A percentile compares a stretch with the other conserved stretches of the same genome.
Evolutionary conservation across 1,140 invertebrate species (phyloP).

Genomic region (Drosophila bipectinata): DNA sequence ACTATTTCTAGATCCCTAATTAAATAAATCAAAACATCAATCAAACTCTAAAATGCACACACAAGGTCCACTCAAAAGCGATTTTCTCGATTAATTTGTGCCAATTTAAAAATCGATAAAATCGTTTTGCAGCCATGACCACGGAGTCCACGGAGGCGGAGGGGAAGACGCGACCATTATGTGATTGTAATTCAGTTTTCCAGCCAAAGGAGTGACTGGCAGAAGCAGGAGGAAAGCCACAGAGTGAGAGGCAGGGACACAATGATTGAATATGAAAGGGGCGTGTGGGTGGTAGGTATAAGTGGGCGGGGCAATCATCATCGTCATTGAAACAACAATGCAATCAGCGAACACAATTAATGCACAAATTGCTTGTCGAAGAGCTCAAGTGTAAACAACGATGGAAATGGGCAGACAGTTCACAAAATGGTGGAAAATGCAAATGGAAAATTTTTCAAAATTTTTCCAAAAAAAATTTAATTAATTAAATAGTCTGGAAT

Average conservation of each 20-base stretch:
- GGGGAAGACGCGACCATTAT: slow-evolving; percentile 9
- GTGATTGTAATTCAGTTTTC: slow-evolving; percentile 22
- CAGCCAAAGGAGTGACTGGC: not conserved
- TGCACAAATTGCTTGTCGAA: slow-evolving; percentile 69
- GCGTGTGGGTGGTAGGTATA: not conserved
- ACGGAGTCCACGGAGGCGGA: not conserved
- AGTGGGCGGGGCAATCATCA: slow-evolving; percentile 22
- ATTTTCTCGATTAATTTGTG: slow-evolving; percentile 51
- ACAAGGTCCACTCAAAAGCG: not conserved
- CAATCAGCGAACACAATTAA: slow-evolving; percentile 73
- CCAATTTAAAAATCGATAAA: slow-evolving; percentile 73
- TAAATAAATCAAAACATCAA: not conserved
- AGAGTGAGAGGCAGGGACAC: not conserved
- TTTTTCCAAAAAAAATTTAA: not conserved
- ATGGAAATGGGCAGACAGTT: slow-evolving; percentile 1
- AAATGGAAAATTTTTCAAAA: slow-evolving; percentile 1
- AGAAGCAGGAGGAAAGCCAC: not conserved
- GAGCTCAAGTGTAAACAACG: slow-evolving; percentile 49
- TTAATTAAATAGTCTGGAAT: not conserved
- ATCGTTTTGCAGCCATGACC: slow-evolving; percentile 21
- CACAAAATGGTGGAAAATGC: slow-evolving; percentile 4
- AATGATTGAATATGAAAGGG: slow-evolving; percentile 26
- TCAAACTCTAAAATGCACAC: not conserved
- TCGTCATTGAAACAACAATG: slow-evolving; percentile 58
- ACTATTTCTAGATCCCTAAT: not conserved